Percentiles rank a stretch among this genome's conserved stretches.
These are phyloP conservation scores for Nothobranchius kuhntae DNA, from an alignment of 2,113 vertebrate genomes.

Conservation along the genomic window DNA sequence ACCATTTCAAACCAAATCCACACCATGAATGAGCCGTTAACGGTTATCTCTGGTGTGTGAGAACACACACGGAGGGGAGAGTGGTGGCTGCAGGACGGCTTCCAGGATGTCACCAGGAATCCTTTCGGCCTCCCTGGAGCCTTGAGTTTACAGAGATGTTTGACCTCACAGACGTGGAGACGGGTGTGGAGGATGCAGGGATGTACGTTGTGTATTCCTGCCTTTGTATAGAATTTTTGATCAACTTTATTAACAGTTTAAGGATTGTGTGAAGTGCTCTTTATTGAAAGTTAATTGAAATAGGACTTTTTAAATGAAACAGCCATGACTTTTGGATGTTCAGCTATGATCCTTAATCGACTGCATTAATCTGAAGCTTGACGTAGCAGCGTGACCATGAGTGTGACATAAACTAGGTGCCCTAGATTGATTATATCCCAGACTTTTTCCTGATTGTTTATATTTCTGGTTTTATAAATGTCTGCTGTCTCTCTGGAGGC, in stretches of 20 bases:
- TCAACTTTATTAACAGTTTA: constrained; percentile 44
- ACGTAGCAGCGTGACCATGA: constrained; percentile 36
- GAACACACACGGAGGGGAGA: constrained; percentile 14
- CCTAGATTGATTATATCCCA: constrained; percentile 44
- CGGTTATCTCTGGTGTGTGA: constrained; percentile 16
- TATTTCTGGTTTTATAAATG: constrained; percentile 33
- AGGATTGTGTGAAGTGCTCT: constrained; percentile 51
- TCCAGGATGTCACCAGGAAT: not conserved
- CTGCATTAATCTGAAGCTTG: constrained; percentile 67
- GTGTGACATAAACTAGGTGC: not conserved
- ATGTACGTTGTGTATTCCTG: constrained; percentile 43
- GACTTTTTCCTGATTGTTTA: constrained; percentile 73
- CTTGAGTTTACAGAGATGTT: constrained; percentile 45
- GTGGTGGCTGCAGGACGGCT: not conserved
- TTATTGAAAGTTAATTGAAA: constrained; percentile 34
- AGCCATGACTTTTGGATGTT: constrained; percentile 32
- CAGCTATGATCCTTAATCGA: not conserved
- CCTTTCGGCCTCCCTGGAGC: constrained; percentile 3
- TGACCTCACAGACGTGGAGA: not conserved
- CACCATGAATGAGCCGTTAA: constrained; percentile 8
- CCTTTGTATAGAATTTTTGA: constrained; percentile 71
- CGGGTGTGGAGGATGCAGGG: constrained; percentile 10
- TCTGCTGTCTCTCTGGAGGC: not conserved
- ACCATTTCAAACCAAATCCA: not conserved
- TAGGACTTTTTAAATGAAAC: constrained; percentile 30